Evolutionary conservation across 2,113 vertebrate species (phyloP).

Genomic region (Elachura formosa): DNA sequence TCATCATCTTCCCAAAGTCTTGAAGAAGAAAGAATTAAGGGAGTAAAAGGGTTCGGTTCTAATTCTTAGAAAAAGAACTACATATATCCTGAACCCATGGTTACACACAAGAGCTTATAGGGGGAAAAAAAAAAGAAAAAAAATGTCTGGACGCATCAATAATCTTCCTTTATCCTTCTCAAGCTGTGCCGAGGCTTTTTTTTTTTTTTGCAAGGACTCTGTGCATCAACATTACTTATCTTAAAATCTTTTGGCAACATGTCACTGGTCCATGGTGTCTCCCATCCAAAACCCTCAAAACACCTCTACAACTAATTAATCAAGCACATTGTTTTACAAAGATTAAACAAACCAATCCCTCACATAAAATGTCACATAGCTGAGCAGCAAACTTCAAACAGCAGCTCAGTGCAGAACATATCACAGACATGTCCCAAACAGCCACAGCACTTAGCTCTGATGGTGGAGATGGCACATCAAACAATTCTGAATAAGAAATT

Average conservation of each 20-base stretch:
- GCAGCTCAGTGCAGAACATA: background rate
- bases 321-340: background rate
- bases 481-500: background rate
- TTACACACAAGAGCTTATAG: background rate
- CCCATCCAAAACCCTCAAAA: background rate
- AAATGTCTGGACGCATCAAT: background rate
- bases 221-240: background rate
- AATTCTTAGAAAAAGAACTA: background rate
- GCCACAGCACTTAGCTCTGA: accelerated
- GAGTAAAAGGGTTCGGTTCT: background rate
- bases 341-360: background rate
- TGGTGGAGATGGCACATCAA: background rate
- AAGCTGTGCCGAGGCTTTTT: background rate
- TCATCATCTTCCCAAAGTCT: background rate
- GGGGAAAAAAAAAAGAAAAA: background rate
- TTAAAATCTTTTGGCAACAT: background rate
- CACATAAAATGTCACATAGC: accelerated
- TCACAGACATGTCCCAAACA: background rate
- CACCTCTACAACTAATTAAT: background rate
- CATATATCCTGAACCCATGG: background rate
- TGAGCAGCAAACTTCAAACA: background rate
- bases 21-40: background rate
- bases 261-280: background rate
- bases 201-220: background rate
- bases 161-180: background rate